A percentile compares a stretch with the other conserved stretches of the same genome.
Conservation (phyloP, 2,113 vertebrate genomes). For the Monopterus albus region DNA sequence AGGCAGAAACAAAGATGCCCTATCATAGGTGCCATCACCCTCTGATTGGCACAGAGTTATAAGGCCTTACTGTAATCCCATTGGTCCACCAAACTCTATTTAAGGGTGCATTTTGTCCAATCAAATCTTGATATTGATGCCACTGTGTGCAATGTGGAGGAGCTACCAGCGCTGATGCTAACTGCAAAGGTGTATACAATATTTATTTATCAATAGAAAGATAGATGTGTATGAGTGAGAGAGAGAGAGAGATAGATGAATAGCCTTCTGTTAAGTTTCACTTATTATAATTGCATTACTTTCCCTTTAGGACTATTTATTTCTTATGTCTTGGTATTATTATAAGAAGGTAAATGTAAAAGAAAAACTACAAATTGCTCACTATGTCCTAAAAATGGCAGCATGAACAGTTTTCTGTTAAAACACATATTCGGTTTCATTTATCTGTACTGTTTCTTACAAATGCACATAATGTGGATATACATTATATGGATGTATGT, state of each 20-base stretch:
- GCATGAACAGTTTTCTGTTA: too few relatives aligned
- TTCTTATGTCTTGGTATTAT: background rate
- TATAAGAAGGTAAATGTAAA: background rate
- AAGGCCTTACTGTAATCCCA: conserved; percentile 22
- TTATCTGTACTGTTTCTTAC: too few relatives aligned
- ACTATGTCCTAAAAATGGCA: too few relatives aligned
- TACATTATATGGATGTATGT: too few relatives aligned
- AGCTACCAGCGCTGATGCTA: background rate
- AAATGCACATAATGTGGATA: too few relatives aligned
- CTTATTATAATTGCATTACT: background rate
- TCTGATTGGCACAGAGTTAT: conserved; percentile 13
- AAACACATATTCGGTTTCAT: too few relatives aligned
- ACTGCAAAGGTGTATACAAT: conserved; percentile 12
- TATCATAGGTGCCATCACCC: background rate
- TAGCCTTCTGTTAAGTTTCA: too few relatives aligned
- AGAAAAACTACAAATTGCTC: background rate
- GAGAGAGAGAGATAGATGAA: too few relatives aligned
- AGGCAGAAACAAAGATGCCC: background rate
- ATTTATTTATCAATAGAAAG: too few relatives aligned
- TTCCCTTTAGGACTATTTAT: background rate
- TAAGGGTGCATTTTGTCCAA: conserved; percentile 3
- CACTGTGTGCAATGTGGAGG: background rate
- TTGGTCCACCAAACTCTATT: conserved; percentile 19
- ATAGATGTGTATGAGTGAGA: background rate
- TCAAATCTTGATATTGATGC: conserved; percentile 32